Conservation (phyloP, 2,797 vertebrate genomes). For the Amblyopsis hoosieri region DNA sequence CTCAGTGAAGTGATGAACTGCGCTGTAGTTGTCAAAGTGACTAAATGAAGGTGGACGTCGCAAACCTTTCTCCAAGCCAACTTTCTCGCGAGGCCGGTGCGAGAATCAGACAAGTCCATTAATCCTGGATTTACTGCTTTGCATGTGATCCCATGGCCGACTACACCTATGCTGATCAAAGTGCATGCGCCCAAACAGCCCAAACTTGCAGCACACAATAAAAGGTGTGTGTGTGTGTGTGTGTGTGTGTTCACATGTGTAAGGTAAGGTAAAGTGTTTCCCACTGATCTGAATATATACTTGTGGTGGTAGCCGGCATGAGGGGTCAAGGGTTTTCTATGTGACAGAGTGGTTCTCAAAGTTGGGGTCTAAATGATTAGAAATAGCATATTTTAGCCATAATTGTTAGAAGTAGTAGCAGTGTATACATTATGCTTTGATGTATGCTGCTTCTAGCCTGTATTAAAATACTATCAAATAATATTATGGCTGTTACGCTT, state of each 20-base stretch:
- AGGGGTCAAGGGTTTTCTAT: too few species aligned
- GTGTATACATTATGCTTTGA: too few species aligned
- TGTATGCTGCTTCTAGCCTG: too few species aligned
- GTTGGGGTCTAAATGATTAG: too few species aligned
- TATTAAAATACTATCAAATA: too few species aligned
- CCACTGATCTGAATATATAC: too few species aligned
- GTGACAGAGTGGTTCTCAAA: too few species aligned
- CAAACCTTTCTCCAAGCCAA: conserved; percentile 5
- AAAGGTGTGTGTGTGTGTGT: conserved; percentile 3
- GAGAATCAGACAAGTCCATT: conserved; percentile 26
- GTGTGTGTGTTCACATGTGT: not conserved
- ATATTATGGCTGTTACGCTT: too few species aligned
- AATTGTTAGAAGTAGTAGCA: too few species aligned
- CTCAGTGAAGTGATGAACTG: conserved; percentile 39
- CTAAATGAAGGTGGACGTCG: conserved; percentile 31
- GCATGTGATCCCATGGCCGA: conserved; percentile 15
- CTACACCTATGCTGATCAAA: conserved; percentile 5
- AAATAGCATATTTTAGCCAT: too few species aligned
- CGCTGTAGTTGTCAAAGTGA: conserved; percentile 17
- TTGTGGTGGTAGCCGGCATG: too few species aligned
- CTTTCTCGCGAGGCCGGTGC: conserved; percentile 13
- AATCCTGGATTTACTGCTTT: conserved; percentile 25
- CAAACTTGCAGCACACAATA: not conserved
- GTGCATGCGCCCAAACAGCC: not conserved
- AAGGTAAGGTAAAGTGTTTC: too few species aligned